Conservation (phyloP, 2,113 vertebrate species). For the Oreochromis tanganicae region DNA sequence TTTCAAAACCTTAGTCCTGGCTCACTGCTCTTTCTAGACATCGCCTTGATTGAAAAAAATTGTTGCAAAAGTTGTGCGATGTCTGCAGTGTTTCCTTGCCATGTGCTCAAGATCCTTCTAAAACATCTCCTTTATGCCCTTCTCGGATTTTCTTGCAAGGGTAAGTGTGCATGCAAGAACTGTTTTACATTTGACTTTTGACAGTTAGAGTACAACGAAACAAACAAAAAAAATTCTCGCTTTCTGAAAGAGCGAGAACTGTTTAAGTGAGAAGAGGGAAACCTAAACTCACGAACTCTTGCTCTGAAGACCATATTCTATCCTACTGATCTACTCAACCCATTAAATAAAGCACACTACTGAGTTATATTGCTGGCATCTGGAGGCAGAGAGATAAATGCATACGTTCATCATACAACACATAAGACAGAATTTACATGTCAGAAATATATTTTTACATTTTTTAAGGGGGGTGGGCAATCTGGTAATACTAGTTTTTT, state of each 20-base stretch:
- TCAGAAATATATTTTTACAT: not conserved
- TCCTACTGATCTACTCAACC: not conserved
- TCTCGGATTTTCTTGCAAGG: not conserved
- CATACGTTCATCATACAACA: not conserved
- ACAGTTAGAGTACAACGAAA: not conserved
- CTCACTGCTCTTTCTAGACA: not conserved
- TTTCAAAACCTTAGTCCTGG: not conserved
- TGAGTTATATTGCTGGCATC: not conserved
- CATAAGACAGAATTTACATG: not conserved
- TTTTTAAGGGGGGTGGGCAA: not conserved
- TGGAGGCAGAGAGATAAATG: not conserved
- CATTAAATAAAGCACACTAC: not conserved
- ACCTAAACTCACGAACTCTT: not conserved
- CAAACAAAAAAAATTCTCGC: not conserved
- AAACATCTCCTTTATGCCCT: not conserved
- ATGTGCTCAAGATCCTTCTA: not conserved
- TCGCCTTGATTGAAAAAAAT: not conserved
- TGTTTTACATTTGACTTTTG: not conserved
- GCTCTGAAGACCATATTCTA: not conserved
- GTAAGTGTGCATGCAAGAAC: not conserved
- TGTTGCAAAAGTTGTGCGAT: not conserved
- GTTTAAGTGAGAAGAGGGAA: not conserved
- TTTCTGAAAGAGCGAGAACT: not conserved
- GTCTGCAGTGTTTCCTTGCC: not conserved
- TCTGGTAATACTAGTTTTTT: not conserved